Evolutionary conservation across 2,797 vertebrate species (phyloP).

Genomic region (Xenops minutus): DNA sequence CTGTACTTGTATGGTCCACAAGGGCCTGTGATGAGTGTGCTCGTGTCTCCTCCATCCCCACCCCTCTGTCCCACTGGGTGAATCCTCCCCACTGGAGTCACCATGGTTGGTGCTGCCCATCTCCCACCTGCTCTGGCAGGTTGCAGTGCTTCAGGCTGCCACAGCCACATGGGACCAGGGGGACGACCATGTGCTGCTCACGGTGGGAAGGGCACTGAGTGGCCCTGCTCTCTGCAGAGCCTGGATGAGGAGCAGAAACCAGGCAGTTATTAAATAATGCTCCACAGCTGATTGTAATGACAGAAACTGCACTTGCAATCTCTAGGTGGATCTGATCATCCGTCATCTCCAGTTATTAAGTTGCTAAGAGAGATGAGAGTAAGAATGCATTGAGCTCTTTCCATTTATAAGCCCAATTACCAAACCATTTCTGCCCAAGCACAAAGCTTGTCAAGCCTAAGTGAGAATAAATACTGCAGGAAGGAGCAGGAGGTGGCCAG

Average conservation of each 20-base stretch:
- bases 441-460: neutral
- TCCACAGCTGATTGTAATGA: neutral
- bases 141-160: neutral
- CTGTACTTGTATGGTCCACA: fast-evolving
- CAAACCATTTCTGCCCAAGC: neutral
- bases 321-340: neutral
- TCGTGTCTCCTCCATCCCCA: neutral
- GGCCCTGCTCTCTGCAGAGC: neutral
- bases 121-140: fast-evolving
- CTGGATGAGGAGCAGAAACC: neutral
- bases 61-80: fast-evolving
- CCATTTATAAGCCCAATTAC: constrained; percentile 51
- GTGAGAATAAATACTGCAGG: constrained; percentile 19
- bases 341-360: constrained; percentile 3
- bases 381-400: neutral
- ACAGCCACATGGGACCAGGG: fast-evolving
- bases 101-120: fast-evolving
- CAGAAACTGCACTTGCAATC: neutral
- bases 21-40: neutral
- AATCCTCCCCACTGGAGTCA: fast-evolving
- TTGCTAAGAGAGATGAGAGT: constrained; percentile 8
- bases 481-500: neutral
- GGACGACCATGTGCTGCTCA: fast-evolving
- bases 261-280: neutral
- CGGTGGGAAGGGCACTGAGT: neutral